Evolutionary conservation across 2,888 invertebrate genomes (phyloP), one percentile per base, ranked within the genome.

Genomic region (Mongoloraphidia duomilia): DNA sequence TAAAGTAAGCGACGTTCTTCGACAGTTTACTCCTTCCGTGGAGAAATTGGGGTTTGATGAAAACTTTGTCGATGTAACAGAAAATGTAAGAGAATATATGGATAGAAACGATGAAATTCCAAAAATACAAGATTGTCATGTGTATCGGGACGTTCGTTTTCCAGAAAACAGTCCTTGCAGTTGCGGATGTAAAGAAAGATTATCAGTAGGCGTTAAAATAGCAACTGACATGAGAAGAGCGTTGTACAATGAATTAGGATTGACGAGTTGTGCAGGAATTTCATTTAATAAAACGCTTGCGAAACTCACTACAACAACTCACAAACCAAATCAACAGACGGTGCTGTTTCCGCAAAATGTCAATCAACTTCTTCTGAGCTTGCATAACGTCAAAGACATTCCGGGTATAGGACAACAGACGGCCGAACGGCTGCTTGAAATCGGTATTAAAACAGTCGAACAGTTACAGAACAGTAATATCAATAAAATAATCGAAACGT

Each of bases 31-130:
- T 50, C 75, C 78, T 45, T 68, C 77, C 44, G 85, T 89, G 0
- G 90, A 91, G 65, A 79, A 86, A 60, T 71, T 90, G 48, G 89
- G 90, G 11, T 75, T 90, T 61, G 90, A 91, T 67, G 91, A 91
- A 64, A 88, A 87, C 63, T 90, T 75, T 65, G 71, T 90, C 58
- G 90, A 91, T 70, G 80, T 89, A 54, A 82, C 85, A 54, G 73
- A 77, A 50, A 61, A 82, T 59, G 77, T 84, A 41, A 70, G 72
- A 54, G 69, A 74, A 57, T 73, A 64, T 58, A 65, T 71, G 63
- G 56, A 61, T 36, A 52, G 57, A 8, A 45, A 46, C 38, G n/a
- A 44, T 40, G 54, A 44, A 34, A 55, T 53, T 36, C 53, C 51
- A 26, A 52, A 71, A 33, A 64, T 70, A 56, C 65, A 75, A 44